Evolutionary conservation across 2,113 vertebrate genomes (phyloP).

Genomic region (Calidris pugnax): DNA sequence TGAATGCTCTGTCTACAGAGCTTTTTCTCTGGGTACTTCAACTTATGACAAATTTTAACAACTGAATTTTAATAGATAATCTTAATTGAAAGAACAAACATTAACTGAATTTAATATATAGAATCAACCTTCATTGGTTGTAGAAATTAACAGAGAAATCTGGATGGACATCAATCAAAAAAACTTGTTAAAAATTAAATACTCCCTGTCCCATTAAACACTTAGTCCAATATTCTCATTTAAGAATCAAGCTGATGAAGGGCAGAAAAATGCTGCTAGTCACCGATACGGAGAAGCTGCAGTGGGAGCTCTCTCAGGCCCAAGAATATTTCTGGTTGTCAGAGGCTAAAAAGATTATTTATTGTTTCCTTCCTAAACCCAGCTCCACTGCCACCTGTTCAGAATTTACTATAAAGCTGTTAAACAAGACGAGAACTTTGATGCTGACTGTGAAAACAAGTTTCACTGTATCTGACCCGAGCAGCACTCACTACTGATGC

Average conservation of each 20-base stretch:
- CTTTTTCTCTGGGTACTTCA: neutral
- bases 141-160: neutral
- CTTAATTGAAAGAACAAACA: neutral
- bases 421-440: constrained; percentile 62
- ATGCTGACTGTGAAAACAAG: constrained; percentile 53
- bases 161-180: neutral
- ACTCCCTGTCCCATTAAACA: neutral
- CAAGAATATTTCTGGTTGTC: constrained; percentile 69
- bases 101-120: neutral
- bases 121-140: neutral
- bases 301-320: constrained; percentile 39
- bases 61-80: neutral
- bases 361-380: constrained; percentile 64
- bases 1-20: neutral
- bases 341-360: constrained; percentile 68
- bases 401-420: constrained; percentile 70
- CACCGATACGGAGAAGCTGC: neutral
- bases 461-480: constrained; percentile 54
- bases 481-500: constrained; percentile 23
- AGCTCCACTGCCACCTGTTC: constrained; percentile 65
- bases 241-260: neutral
- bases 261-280: neutral
- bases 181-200: neutral
- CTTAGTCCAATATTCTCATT: neutral
- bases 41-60: neutral